Conservation (phyloP, 2,888 invertebrate species). For the Phragmatobia fuliginosa region DNA sequence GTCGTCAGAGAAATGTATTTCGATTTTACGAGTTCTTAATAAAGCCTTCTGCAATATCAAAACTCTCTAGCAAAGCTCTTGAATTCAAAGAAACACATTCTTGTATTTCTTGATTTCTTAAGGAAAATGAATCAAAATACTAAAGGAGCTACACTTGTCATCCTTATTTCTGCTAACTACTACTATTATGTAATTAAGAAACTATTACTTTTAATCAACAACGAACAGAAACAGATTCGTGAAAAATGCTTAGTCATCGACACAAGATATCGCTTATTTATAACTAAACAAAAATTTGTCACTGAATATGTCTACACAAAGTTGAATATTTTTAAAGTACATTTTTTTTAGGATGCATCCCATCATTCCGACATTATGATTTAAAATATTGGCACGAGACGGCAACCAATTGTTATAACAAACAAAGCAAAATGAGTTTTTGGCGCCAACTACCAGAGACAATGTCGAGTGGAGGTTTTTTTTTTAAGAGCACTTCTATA, state of each 20-base stretch:
- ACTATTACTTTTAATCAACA: not conserved
- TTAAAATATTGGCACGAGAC: slow-evolving; percentile 47
- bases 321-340: slow-evolving; percentile 19
- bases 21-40: too few relatives aligned
- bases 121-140: too few relatives aligned
- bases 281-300: slow-evolving; percentile 24
- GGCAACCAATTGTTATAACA: slow-evolving; percentile 35
- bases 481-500: slow-evolving; percentile 5
- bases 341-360: slow-evolving; percentile 41
- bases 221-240: not conserved
- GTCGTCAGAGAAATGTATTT: not conserved
- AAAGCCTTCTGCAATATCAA: too few relatives aligned
- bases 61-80: too few relatives aligned
- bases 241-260: not conserved
- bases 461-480: slow-evolving; percentile 15
- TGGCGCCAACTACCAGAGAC: slow-evolving; percentile 45
- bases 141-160: too few relatives aligned
- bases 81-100: too few relatives aligned
- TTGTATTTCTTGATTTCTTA: too few relatives aligned
- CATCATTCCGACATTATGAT: slow-evolving; percentile 50
- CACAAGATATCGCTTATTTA: slow-evolving; percentile 6
- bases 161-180: not conserved
- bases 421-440: slow-evolving; percentile 36
- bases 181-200: not conserved
- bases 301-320: slow-evolving; percentile 13